Base-by-base conservation (phyloP, 2,797 vertebrate genomes). In the Parauchenoglanis ngamensis region DNA sequence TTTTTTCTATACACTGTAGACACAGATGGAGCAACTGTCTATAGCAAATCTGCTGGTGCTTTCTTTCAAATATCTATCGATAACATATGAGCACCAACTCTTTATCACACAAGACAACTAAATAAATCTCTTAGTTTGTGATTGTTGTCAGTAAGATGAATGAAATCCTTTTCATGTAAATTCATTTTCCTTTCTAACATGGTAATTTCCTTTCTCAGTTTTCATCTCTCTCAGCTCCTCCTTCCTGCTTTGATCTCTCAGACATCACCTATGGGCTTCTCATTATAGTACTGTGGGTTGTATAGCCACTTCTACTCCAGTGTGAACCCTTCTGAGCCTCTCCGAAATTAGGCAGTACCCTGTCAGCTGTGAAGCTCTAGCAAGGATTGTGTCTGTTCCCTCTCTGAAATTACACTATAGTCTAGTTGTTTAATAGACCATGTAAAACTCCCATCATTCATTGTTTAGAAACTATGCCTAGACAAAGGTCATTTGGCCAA, bases 191-290 rank as follows among this genome's bases (percentile, higher is more conserved):
- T 40, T 44, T 6, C 31, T 80, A 35, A 12, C 23, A 80, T 61
- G 35, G 78, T 80, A 21, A 25, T 61, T 80, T 80, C 57, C 28
- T 81, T 81, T 44, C 31, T 59, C 5, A 4, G 19, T 40, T 23
- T 59, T 59, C 31, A 59, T 81, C 25, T 63, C 59, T 65, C 23
- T 81, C 57, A 10, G 40, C 40, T 49, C 79, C 28, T 81, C 44
- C 80, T 63, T 67, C 61, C 25, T 67, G 8, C 80, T 82, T 67
- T 82, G 80, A 65, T 82, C 61, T 67, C 44, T 52, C 61, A 81
- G 40, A 63, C 79, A 81, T 63, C 57, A 81, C 57, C 79, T 63
- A 67, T 82, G 80, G 80, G 61, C 61, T 52, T 82, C 44, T 82
- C 25, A 82, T 82, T 82, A 67, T 67, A 49, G n/a, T 82, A 82